A percentile compares a stretch with the other conserved stretches of the same genome.
These are phyloP conservation scores for Heliconius cydno DNA, from an alignment of 2,888 invertebrate species.

Conservation along the genomic window DNA sequence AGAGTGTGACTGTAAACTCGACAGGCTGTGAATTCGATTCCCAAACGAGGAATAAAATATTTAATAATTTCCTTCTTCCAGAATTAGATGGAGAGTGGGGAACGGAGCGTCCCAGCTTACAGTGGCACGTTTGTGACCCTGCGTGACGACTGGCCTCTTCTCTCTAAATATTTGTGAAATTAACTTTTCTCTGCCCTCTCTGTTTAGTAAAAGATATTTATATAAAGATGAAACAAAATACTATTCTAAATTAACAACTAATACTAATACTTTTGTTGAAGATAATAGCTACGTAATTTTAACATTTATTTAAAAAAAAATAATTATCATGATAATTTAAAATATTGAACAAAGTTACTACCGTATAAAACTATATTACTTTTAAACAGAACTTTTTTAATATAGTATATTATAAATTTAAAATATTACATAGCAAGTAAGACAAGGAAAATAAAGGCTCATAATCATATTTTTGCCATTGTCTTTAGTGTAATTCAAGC, in stretches of 20 bases:
- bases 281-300: not conserved
- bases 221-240: not conserved
- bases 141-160: no score
- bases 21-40: not conserved
- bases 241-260: not conserved
- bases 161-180: no score
- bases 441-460: not conserved
- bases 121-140: no score
- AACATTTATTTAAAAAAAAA: no score
- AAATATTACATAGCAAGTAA: not conserved
- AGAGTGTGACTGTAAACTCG: not conserved
- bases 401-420: not conserved
- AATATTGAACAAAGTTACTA: not conserved
- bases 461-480: slow-evolving; percentile 3
- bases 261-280: not conserved
- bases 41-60: not conserved
- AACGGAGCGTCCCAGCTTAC: no score
- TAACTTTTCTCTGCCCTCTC: not conserved
- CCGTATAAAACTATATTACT: not conserved
- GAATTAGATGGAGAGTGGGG: no score
- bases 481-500: slow-evolving; percentile 24
- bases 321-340: not conserved
- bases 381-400: not conserved
- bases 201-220: not conserved
- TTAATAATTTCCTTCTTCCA: no score